Base-by-base conservation (phyloP, 2,113 vertebrate genomes). In the Microtus ochrogaster region DNA sequence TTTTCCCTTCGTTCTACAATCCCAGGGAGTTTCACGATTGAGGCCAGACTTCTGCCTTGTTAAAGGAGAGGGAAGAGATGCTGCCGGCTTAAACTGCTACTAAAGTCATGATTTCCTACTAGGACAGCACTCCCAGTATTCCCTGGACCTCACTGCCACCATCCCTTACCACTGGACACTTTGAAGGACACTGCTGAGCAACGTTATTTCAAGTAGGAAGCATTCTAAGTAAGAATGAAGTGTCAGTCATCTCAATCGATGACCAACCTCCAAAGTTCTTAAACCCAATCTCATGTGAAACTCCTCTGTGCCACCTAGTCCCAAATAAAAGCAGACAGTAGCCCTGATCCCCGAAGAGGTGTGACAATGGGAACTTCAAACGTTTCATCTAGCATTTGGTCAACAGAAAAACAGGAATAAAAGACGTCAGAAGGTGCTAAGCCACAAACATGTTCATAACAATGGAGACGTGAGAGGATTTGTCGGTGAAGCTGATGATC, bases 81-180 rank as follows among this genome's bases (percentile, higher is more conserved):
- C 30, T 70, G 2, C 58, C 74, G 24, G 14, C 14, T 84, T 83
- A 28, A 79, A 91, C 81, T n/a, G 91, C 79, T 95, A 39, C 39
- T 91, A 96, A 74, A 82, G 52, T 73, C 24, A 33, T 13, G 39
- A 79, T 92, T 89, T 94, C 36, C 7, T 65, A 41, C 63, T 76
- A 63, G 47, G 65, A 55, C 17, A 89, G 66, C 39, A 44, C 9
- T 68, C 63, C 65, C 58, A 49, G 36, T 72, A 30, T 66, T 33
- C 47, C 28, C 89, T 36, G 21, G 66, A 14, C 55, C 55, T 55
- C 36, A 36, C 47, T 7, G 55, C 21, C 65, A 85, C 30, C 49
- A 36, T 39, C 76, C 33, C 41, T 90, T 44, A 44, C 36, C 33
- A 47, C 36, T 58, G 8, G 55, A 83, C 55, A 7, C 73, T 70